Evolutionary conservation across 53 echinoderm and acorn worm genomes (phyloP).

Genomic region (Arbacia lixula): DNA sequence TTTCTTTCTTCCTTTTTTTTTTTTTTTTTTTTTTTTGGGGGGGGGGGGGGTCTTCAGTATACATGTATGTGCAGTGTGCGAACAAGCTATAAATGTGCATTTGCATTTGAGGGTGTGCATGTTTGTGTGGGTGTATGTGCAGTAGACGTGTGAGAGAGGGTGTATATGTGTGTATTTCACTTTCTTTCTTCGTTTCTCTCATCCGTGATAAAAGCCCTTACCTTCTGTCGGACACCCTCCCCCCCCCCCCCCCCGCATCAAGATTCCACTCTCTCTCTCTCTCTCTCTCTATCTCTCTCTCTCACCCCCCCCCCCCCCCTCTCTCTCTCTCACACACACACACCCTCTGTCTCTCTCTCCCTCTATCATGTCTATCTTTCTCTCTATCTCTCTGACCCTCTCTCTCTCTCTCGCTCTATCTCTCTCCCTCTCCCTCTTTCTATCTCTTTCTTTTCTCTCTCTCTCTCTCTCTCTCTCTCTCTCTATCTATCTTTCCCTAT

Average conservation of each 20-base stretch:
- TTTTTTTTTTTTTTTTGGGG: neutral
- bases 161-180: no score
- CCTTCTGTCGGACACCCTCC: no score
- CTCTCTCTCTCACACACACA: neutral
- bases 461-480: no score
- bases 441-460: neutral
- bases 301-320: neutral
- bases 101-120: no score
- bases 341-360: neutral
- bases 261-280: conserved; percentile 4
- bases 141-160: no score
- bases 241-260: neutral
- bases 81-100: no score
- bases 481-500: no score
- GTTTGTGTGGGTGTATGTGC: no score
- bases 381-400: neutral
- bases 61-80: no score
- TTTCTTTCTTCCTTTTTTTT: neutral
- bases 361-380: neutral
- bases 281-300: conserved; percentile 4
- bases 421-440: neutral
- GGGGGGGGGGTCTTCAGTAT: no score
- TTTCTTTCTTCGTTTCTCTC: no score
- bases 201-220: no score
- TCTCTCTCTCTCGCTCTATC: neutral